These are phyloP conservation scores for Cuculus canorus DNA, from an alignment of 2,797 vertebrate genomes.

Conservation along the genomic window DNA sequence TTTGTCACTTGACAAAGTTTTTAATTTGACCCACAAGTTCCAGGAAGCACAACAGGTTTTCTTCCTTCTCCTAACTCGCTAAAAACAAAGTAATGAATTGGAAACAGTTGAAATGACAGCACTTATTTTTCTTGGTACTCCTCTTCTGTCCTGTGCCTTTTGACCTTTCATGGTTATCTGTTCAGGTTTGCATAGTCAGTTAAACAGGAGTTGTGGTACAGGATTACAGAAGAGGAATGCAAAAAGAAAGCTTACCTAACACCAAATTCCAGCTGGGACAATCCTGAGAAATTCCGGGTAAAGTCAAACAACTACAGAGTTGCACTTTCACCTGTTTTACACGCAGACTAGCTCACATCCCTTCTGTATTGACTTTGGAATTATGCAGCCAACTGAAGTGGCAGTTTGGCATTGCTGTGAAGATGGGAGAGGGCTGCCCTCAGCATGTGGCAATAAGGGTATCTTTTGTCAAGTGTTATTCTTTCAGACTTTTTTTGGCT, in stretches of 20 bases:
- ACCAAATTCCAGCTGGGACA: not conserved
- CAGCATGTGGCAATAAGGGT: not conserved
- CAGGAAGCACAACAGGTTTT: not conserved
- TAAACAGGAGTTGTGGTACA: not conserved
- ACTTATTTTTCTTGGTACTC: not conserved
- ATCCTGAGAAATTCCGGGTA: not conserved
- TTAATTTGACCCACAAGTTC: not conserved
- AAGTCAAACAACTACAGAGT: not conserved
- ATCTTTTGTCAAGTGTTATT: conserved; percentile 10
- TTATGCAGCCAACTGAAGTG: not conserved
- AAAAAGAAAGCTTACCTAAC: not conserved
- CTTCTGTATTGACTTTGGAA: conserved; percentile 30
- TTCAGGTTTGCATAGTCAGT: not conserved
- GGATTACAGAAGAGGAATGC: not conserved
- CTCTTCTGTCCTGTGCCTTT: not conserved
- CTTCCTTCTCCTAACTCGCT: not conserved
- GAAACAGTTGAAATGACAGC: not conserved
- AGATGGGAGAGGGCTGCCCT: not conserved
- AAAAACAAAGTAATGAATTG: not conserved
- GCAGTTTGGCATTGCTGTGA: not conserved
- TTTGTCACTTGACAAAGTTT: not conserved
- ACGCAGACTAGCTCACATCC: not conserved
- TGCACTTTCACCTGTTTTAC: conserved; percentile 54
- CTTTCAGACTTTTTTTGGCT: not conserved
- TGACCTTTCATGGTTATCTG: not conserved